Evolutionary conservation across 2,888 invertebrate genomes (phyloP).

Genomic region (Scaeva pyrastri): DNA sequence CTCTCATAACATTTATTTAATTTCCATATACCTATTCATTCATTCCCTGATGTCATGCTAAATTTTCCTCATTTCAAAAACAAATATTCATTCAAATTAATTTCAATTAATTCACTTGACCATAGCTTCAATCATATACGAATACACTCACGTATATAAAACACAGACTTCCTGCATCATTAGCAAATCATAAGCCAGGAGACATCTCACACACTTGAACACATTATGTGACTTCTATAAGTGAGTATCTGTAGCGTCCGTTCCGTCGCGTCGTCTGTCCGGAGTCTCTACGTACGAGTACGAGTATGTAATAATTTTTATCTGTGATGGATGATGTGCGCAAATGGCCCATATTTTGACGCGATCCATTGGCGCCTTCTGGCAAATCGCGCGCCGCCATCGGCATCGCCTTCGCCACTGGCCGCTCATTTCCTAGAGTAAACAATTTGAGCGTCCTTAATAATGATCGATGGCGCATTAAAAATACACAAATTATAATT

Average conservation of each 20-base stretch:
- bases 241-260: no score
- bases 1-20: neutral
- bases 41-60: constrained; percentile 26
- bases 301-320: neutral
- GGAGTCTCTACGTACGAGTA: no score
- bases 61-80: constrained; percentile 3
- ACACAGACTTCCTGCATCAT: constrained; percentile 40
- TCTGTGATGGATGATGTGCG: constrained; percentile 23
- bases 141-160: neutral
- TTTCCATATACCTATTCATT: neutral
- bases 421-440: neutral
- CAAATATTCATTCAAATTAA: constrained; percentile 32
- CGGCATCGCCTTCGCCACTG: no score
- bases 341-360: constrained; percentile 22
- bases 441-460: constrained; percentile 24
- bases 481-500: neutral
- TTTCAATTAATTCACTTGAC: constrained; percentile 48
- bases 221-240: neutral
- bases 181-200: constrained; percentile 34
- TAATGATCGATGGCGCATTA: constrained; percentile 37
- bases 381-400: neutral
- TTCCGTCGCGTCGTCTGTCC: no score
- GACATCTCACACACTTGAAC: constrained; percentile 27
- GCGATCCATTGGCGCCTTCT: constrained; percentile 36
- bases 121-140: constrained; percentile 1